Evolutionary conservation across 2,113 vertebrate genomes (phyloP), one percentile per base, ranked within the genome.

Genomic region (Excalfactoria chinensis): DNA sequence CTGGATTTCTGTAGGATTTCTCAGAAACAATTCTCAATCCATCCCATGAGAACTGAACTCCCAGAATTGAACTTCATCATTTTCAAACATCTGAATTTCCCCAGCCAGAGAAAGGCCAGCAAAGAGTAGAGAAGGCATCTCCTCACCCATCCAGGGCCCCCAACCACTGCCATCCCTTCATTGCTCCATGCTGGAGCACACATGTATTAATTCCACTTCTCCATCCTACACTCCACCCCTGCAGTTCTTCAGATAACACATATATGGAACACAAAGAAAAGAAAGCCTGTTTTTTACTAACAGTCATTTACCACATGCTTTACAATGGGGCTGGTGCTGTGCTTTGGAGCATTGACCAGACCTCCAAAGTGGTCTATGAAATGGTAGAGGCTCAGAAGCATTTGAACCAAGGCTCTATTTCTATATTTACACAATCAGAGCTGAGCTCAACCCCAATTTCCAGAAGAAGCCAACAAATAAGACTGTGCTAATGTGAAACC

Each of bases 321-420:
- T 88, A 55, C 41, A 51, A 0, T 0, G 22, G 28, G 18, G 43
- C 49, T n/a, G 11, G 6, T 7, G 6, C 19, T 66, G 53, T 34
- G 53, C 64, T n/a, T 56, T 32, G 67, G 68, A 44, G 49, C n/a
- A 17, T 19, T 19, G 68, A 11, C 37, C 51, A 37, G 13, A 14
- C 2, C 20, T 75, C n/a, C 53, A 32, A 84, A 76, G 60, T 28
- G 1, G 4, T 5, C 4, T 7, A 13, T 20, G 67, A 67, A 67
- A 53, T 34, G 66, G 60, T 32, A 83, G 43, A 41, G 13, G 13
- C 22, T 51, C 72, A 63, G 43, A 49, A 63, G 22, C 11, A 7
- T 3, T 17, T 41, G 22, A 11, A 34, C 26, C 26, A 64, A 70
- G 70, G 55, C 18, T 76, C 9, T 18, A 22, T 17, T 84, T 68